These are phyloP conservation scores for Aulostomus chinensis DNA, from an alignment of 2,797 vertebrate genomes.

Conservation along the genomic window DNA sequence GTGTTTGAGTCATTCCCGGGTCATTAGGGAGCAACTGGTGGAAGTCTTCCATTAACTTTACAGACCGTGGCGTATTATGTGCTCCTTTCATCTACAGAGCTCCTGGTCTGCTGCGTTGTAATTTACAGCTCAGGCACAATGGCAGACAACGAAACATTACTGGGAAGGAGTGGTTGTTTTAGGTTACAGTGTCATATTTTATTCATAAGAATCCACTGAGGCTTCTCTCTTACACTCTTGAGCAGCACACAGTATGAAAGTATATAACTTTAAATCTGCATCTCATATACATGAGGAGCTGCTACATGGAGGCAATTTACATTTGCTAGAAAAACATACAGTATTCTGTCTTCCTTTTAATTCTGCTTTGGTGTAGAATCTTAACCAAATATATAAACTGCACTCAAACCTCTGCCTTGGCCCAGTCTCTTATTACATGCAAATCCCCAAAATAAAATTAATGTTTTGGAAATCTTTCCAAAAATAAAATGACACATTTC, in stretches of 20 bases:
- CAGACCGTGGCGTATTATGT: neutral
- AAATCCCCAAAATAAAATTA: too few relatives aligned
- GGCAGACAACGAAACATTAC: too few relatives aligned
- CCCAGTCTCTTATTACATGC: too few relatives aligned
- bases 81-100: conserved; percentile 13
- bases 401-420: too few relatives aligned
- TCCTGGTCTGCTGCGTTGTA: conserved; percentile 13
- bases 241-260: conserved; percentile 4
- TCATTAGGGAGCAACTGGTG: conserved; percentile 48
- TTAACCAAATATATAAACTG: too few relatives aligned
- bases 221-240: neutral
- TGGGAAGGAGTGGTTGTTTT: conserved; percentile 6
- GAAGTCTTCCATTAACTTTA: conserved; percentile 44
- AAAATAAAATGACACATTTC: too few relatives aligned
- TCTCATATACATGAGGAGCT: neutral
- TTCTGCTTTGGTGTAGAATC: too few relatives aligned
- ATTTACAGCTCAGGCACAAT: too few relatives aligned
- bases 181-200: conserved; percentile 1
- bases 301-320: neutral
- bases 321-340: neutral
- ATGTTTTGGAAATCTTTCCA: too few relatives aligned
- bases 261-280: conserved; percentile 1
- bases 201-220: conserved; percentile 12
- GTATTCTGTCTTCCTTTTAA: too few relatives aligned
- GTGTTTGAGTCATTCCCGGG: conserved; percentile 11